Base-by-base conservation (phyloP, 2,113 vertebrate genomes). In the Hyperoodon ampullatus region DNA sequence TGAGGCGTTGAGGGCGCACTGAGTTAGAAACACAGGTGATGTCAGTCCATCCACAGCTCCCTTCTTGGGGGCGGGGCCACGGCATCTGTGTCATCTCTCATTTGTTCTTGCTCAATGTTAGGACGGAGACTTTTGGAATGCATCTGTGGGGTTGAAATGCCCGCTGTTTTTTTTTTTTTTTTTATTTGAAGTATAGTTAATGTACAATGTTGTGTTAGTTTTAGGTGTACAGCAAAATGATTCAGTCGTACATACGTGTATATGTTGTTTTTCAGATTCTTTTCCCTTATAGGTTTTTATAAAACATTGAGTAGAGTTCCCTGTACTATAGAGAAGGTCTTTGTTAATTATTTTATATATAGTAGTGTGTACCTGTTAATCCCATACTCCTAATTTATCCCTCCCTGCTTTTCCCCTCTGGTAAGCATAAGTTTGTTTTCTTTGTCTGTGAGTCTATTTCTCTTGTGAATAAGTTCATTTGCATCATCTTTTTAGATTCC, bases 1-100 rank as follows among this genome's bases (percentile, higher is more conserved):
- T 1, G 0, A 50, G 47, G n/a, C 35, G 33, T 26, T 6, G 5
- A 26, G 61, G 42, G 16, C 0, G 15, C 18, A 24, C 28, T 35
- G 44, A 33, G 44, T 42, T 65, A 13, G 21, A 55, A 23, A 9
- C 60, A 16, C 7, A 0, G 6, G 55, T 44, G 14, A 28, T 68
- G 1, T 7, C 0, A 14, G 75, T 35, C 50, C 11, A 1, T 13
- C 19, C 50, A 30, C 61, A 5, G 26, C 39, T 50, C 28, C 42
- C 16, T 30, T 16, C 4, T 10, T 10, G 33, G 81, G 30, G 26
- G 33, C 1, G 1, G 68, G 26, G 14, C 6, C 14, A 1, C 24
- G 6, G 16, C 58, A 12, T n/a, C 53, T 26, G 24, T 3, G 44
- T 21, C 28, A 10, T 9, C 42, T 60, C 21, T 42, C 68, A 26